Evolutionary conservation across 1,140 invertebrate genomes (phyloP), one percentile per base, ranked within the genome.

Genomic region (Diachasma alloeum): DNA sequence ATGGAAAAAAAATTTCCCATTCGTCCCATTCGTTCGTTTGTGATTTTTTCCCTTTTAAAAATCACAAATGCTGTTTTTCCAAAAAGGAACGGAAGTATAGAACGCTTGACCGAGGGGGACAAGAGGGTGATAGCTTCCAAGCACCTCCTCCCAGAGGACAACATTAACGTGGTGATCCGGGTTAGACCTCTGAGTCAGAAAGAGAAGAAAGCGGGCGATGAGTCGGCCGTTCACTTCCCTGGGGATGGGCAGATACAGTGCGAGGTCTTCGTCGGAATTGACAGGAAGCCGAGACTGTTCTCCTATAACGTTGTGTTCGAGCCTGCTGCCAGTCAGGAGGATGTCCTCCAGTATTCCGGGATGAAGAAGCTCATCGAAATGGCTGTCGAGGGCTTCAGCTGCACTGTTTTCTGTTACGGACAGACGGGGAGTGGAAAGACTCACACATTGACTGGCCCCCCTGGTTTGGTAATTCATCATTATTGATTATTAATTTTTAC

Each of bases 351-450:
- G 87, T 95, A 95, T 89, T 96, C 93, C 2, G 96, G 96, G 0
- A 92, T 97, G 42, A 95, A 95, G 84, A 91, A 94, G 37, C 92
- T 98, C 11, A 93, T 98, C 72, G 96, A 97, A 84, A 97, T 97
- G 96, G 95, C 96, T 11, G 92, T 97, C 4, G 96, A 97, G 82
- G 97, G 97, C 0, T 99, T 98, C 87, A 96, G 96, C 77, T 96
- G 96, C 78, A 99, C 98, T 3, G 94, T 93, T 10, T 96, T 98
- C 87, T 98, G 98, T 83, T 99, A 99, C 89, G 98, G 98, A 53
- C 97, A 99, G 89, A 99, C 97, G 0, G 97, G 97, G 22, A 97
- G 96, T 83, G 97, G 97, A 11, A 99, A 99, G 90, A 99, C 97
- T 0, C 97, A 97, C 86, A 98, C 97, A 0, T 92, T 99, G 59